phyloP scores from a whole-genome alignment of 2,797 vertebrate genomes.

The Semaprochilodus insignis region DNA sequence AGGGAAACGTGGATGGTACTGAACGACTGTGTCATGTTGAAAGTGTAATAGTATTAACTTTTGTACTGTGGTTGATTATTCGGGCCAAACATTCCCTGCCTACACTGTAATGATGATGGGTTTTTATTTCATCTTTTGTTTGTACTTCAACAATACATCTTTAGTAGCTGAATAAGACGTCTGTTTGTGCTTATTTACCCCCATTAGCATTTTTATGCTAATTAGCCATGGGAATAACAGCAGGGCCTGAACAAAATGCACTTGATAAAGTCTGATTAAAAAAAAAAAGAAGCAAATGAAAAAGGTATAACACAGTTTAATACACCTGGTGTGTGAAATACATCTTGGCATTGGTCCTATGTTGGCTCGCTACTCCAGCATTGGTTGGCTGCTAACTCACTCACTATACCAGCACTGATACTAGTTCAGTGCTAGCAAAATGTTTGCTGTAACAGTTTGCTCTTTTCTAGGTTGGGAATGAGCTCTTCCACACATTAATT shows the following conservation, averaged over 20 bases:
- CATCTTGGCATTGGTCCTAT: too few species aligned
- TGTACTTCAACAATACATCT: slow-evolving; percentile 63
- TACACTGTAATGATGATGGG: slow-evolving; percentile 41
- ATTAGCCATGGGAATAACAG: background rate
- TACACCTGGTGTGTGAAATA: background rate
- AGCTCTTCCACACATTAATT: too few species aligned
- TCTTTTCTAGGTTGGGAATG: too few species aligned
- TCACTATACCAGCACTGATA: too few species aligned
- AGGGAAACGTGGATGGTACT: slow-evolving; percentile 9
- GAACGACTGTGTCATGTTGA: slow-evolving; percentile 27
- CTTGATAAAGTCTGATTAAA: background rate
- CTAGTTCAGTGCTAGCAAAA: too few species aligned
- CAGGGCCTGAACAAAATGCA: too few species aligned
- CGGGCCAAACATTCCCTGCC: slow-evolving; percentile 37
- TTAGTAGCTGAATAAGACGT: slow-evolving; percentile 38
- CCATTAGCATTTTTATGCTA: too few species aligned
- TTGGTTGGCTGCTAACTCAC: too few species aligned
- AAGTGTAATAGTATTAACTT: slow-evolving; percentile 50
- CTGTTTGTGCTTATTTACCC: slow-evolving; percentile 29
- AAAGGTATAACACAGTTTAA: background rate
- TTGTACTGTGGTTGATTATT: slow-evolving; percentile 53
- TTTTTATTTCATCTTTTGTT: slow-evolving; percentile 58
- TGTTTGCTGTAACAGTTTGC: too few species aligned
- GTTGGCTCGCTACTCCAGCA: too few species aligned
- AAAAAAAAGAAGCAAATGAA: too few species aligned